Conservation (phyloP, 1,140 invertebrate genomes). For the Diorhabda carinulata region DNA sequence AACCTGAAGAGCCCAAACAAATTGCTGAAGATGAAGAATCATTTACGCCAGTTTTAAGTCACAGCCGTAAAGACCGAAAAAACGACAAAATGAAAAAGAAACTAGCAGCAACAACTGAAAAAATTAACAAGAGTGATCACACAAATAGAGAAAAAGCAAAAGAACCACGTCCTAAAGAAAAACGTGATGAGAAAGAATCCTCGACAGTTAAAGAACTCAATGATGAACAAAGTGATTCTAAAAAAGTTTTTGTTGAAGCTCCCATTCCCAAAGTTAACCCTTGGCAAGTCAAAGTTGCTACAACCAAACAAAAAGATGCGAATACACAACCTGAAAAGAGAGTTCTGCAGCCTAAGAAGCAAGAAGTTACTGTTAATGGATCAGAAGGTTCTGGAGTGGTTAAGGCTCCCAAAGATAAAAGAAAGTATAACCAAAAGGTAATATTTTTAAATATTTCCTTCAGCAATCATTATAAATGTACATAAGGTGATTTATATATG, state of each 20-base stretch:
- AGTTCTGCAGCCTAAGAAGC: conserved; percentile 48
- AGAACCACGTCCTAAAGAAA: conserved; percentile 21
- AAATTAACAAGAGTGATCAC: conserved; percentile 27
- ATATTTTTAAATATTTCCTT: conserved; percentile 11
- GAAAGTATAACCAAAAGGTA: conserved; percentile 61
- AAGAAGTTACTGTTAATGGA: conserved; percentile 37
- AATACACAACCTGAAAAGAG: conserved; percentile 38
- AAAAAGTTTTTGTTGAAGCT: conserved; percentile 58
- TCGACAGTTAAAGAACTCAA: conserved; percentile 38
- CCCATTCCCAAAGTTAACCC: conserved; percentile 59
- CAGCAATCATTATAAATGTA: neutral
- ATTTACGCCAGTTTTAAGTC: conserved; percentile 52
- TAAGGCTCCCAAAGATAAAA: conserved; percentile 57
- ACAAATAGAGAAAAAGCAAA: conserved; percentile 21
- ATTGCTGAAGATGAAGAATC: conserved; percentile 48
- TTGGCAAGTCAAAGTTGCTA: conserved; percentile 49
- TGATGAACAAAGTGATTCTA: conserved; percentile 43
- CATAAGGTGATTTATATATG: no score
- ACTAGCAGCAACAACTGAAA: conserved; percentile 27
- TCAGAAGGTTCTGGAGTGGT: conserved; percentile 49
- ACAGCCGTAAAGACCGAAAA: conserved; percentile 52
- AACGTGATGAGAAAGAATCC: conserved; percentile 27
- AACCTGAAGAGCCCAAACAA: conserved; percentile 16
- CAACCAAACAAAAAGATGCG: neutral
- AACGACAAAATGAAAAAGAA: conserved; percentile 42